These are phyloP conservation scores for Fistularia tabacaria DNA, from an alignment of 2,797 vertebrate species.

Conservation along the genomic window DNA sequence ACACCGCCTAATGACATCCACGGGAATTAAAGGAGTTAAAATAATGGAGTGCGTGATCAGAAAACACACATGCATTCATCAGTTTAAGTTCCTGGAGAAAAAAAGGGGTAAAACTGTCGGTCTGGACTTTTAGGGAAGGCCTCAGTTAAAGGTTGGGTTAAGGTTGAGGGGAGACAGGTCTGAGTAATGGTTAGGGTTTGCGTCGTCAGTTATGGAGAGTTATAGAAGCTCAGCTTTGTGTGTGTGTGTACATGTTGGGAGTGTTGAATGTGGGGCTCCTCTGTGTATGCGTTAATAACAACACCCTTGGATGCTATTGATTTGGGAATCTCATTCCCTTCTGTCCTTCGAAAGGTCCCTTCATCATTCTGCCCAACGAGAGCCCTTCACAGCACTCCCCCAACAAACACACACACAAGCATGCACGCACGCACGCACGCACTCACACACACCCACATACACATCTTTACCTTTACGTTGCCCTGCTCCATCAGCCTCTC, in stretches of 20 bases:
- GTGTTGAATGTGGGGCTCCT: conserved; percentile 39
- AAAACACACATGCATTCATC: no score
- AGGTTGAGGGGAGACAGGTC: not conserved
- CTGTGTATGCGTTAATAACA: conserved; percentile 51
- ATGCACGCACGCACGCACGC: no score
- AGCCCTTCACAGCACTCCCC: not conserved
- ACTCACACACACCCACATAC: no score
- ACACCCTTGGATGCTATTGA: conserved; percentile 66
- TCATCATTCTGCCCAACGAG: conserved; percentile 37
- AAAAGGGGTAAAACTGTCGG: no score
- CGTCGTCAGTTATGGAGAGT: conserved; percentile 2
- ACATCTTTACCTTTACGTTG: not conserved
- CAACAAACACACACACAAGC: not conserved
- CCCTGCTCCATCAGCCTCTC: conserved; percentile 3
- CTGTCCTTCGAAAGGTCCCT: conserved; percentile 50
- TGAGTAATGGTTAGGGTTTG: conserved; percentile 1
- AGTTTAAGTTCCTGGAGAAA: no score
- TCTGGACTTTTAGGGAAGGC: no score
- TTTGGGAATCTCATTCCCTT: conserved; percentile 56
- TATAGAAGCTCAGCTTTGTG: not conserved
- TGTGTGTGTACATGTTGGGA: conserved; percentile 12
- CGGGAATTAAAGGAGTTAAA: no score
- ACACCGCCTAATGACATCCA: no score
- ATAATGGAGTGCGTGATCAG: no score
- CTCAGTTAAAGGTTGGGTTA: not conserved